Base-by-base conservation (phyloP, 2,113 vertebrate genomes). In the Natator depressus region DNA sequence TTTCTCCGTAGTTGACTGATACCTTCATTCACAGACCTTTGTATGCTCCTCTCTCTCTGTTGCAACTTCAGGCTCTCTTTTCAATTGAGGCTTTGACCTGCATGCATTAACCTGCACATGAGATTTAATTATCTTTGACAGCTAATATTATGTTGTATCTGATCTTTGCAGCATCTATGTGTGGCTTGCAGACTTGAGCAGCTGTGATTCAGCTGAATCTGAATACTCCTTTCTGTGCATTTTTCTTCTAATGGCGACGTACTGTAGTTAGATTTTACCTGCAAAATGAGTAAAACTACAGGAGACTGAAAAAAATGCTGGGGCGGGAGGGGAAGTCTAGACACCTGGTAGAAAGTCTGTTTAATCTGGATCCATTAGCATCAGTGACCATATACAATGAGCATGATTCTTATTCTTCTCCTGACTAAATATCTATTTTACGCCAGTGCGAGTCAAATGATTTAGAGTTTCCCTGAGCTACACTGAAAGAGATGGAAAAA, bases 51-150 rank as follows among this genome's bases (percentile, higher is more conserved):
- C 17, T 62, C 59, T 79, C n/a, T 24, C 53, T 51, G 35, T 83
- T 69, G 78, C 27, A 75, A 31, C 88, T 49, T 89, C 76, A 92
- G 80, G 38, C 47, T 92, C 90, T 1, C 0, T 88, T 96, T 95
- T 38, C 57, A 82, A 25, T 16, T 42, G 29, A 85, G 79, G 29
- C 31, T 16, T 93, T 91, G 17, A 69, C 85, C 91, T 93, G 49
- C 54, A 78, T 89, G 81, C 91, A 89, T 95, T 91, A 95, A 92
- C 51, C 80, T 84, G 76, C 92, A 81, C 84, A 31, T 31, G 76
- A 55, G 75, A 92, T 88, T 96, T 96, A 93, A 93, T 89, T 1
- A 11, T 29, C 89, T 94, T 90, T 94, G 79, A 91, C 91, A 93
- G 53, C 42, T 95, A 86, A 80, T 90, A 0, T 93, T n/a, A 12